Evolutionary conservation across 2,888 invertebrate genomes (phyloP), one percentile per base, ranked within the genome.

Genomic region (Drymonia ruficornis): DNA sequence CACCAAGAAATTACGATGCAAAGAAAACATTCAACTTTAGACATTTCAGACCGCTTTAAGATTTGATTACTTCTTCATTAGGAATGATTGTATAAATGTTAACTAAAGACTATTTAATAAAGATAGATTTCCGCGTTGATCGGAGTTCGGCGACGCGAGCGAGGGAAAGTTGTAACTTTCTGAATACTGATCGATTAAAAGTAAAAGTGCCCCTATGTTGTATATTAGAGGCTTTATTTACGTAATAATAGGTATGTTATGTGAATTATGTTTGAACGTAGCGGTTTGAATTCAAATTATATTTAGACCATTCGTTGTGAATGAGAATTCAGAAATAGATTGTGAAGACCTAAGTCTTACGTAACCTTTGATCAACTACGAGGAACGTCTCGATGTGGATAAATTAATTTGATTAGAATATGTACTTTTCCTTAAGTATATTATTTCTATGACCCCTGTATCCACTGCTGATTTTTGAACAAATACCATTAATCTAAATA

Each of bases 121-220:
- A 72, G 70, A 72, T 65, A 65, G 62, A 65, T 64, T 72, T 67
- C 61, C 65, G 67, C 61, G 61, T 69, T 74, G 68, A 67, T 71
- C 56, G 45, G 43, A 59, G 66, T 59, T 56, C 58, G 60, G 52
- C 59, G 52, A 57, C 63, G 64, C 66, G 65, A 72, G 78, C 55
- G 51, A 58, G 68, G 78, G 88, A 89, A 89, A 89, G 87, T 84
- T 75, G 48, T 63, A 72, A 82, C 85, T 86, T 85, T 86, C 87
- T 81, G 87, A 86, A 87, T 88, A 83, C 79, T 84, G 81, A 87
- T 87, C 77, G 81, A 84, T 84, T 84, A 84, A 87, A 88, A 89
- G 87, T 88, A 88, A 89, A 86, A 89, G 86, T 86, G 68, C 53
- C 56, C 59, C 59, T 61, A 63, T 61, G 65, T 63, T 68, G 59